Base-by-base conservation (phyloP, 2,797 vertebrate genomes). In the Sebastes alutus region DNA sequence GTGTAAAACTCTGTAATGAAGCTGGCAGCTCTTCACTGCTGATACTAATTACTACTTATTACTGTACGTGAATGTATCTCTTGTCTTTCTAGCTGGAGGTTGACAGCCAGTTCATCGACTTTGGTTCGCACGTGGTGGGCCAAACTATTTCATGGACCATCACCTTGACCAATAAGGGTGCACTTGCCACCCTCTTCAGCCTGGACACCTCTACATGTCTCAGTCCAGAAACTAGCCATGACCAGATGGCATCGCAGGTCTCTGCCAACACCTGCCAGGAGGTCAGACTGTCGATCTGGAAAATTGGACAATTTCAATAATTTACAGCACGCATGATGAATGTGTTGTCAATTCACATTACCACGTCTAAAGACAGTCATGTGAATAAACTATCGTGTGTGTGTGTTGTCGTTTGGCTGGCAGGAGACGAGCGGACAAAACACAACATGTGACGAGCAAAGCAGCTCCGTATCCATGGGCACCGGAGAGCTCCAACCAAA, bases 81-180 rank as follows among this genome's bases (percentile, higher is more conserved):
- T 52, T n/a, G 3, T 29, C 82, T 84, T 88, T 91, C 61, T 93
- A 99, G 98, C 91, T 97, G 88, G 94, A 96, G 70, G 95, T 99
- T 13, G 97, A 99, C 95, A 95, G 93, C 85, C 92, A 94, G 85
- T 91, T 96, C 83, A 83, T 99, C 76, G 96, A 97, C 90, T 98
- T 99, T 11, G 97, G 98, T 69, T 95, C 94, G 76, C 96, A 97
- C 10, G 93, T 97, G 77, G 96, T 99, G 74, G 98, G 98, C 58
- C 96, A 99, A 89, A 97, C 93, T 35, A 89, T 97, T 85, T 96
- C 96, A 89, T 95, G 79, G 91, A 82, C 88, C 77, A 88, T 99
- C 95, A 97, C 88, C 30, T 90, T 99, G 95, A 97, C 94, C 87
- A 99, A 99, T 90, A 84, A 76, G 6, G 98, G 98, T 20, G 97